Evolutionary conservation across 2,888 invertebrate genomes (phyloP).

Genomic region (Nasonia oneida): DNA sequence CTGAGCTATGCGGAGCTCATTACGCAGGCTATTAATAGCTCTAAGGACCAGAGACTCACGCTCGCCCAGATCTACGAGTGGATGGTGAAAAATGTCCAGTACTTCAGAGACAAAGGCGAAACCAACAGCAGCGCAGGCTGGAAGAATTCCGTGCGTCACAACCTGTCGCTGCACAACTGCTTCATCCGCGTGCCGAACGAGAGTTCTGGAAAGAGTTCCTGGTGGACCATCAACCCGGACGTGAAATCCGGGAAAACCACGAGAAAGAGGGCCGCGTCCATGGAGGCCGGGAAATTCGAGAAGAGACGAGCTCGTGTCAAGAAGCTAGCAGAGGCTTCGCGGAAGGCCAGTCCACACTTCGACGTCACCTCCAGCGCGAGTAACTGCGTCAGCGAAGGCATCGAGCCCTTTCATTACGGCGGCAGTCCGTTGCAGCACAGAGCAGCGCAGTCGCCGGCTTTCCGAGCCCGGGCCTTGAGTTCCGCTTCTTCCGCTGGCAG

Average conservation of each 20-base stretch:
- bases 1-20: slow-evolving; percentile 99
- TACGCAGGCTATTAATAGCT: slow-evolving; percentile 98
- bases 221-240: slow-evolving; percentile 34
- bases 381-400: neutral
- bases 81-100: slow-evolving; percentile 99
- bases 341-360: neutral
- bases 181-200: slow-evolving; percentile 43
- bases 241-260: neutral
- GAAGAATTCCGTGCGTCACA: slow-evolving; percentile 82
- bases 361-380: neutral
- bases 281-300: slow-evolving; percentile 29
- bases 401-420: neutral
- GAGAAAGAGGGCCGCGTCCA: slow-evolving; percentile 26
- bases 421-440: neutral
- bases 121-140: slow-evolving; percentile 99
- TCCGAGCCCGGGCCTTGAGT: neutral
- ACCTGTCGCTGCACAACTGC: slow-evolving; percentile 37
- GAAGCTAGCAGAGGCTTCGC: neutral
- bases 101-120: slow-evolving; percentile 99
- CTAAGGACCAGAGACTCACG: slow-evolving; percentile 96
- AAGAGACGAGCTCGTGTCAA: slow-evolving; percentile 13
- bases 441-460: neutral
- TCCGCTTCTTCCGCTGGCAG: neutral
- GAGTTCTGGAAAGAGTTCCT: slow-evolving; percentile 22
- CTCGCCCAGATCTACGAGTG: slow-evolving; percentile 99